Evolutionary conservation across 2,888 invertebrate genomes (phyloP), one percentile per base, ranked within the genome.

Genomic region (Drosophila fulvimacula): DNA sequence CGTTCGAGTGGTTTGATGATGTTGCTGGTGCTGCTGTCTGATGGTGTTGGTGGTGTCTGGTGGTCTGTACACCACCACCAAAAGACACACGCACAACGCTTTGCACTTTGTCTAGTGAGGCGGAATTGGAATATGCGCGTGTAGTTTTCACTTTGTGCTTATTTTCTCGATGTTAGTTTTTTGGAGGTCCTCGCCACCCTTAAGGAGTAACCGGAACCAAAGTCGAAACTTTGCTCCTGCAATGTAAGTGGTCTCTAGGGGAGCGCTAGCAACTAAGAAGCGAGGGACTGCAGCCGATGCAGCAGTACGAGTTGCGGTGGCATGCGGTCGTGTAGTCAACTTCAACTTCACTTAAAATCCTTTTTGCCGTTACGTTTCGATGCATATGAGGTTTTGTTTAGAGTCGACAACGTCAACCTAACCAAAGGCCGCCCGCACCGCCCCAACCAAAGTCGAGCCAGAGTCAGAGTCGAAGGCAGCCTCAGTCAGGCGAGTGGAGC

Each of bases 341-440:
- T 86, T 86, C 88, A 88, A 83, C 85, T 85, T 85, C 87, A 88
- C 84, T 88, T 88, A 88, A 86, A 88, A 86, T 88, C 88, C 85
- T 86, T 86, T 88, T 78, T 83, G 81, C 87, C 86, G 85, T 85
- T 87, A 87, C 83, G 85, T 84, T 87, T 87, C 88, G 86, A 88
- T 88, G 88, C 88, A 88, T 88, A 88, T 86, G 88, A 88, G 85
- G 88, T 88, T 86, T 86, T 88, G 87, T 85, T 83, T 87, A 81
- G 73, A 73, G 74, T 72, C 80, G 62, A 72, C 70, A 44, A 34
- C 49, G 46, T 34, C 52, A 51, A 38, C 52, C 21, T 36, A 24
- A 52, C 41, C 24, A 13, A 46, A 5, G 32, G n/a, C 17, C 10
- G 30, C 36, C 39, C 30, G 7, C 30, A 21, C 19, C 10, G 39